phyloP scores from a whole-genome alignment of 2,888 invertebrate species.

The Lepidocyrtoides sp. region DNA sequence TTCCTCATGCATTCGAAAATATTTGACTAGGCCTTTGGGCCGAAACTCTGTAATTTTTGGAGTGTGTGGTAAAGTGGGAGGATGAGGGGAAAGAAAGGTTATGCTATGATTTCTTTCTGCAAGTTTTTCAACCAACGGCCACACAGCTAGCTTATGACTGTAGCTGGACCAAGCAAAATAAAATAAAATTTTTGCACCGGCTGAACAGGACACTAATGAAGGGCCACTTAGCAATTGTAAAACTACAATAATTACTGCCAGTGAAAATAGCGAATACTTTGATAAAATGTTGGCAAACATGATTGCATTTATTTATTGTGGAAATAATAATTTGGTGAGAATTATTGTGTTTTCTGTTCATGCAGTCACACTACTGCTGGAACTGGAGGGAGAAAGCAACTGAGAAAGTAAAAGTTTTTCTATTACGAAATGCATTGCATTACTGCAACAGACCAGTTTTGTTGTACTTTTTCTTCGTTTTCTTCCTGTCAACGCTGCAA shows the following conservation, averaged over 20 bases:
- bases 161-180: slow-evolving; percentile 81
- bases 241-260: not conserved
- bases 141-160: slow-evolving; percentile 80
- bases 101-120: slow-evolving; percentile 79
- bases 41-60: slow-evolving; percentile 75
- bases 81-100: slow-evolving; percentile 77
- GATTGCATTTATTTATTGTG: too few relatives aligned
- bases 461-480: too few relatives aligned
- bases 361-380: too few relatives aligned
- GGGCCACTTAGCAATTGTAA: not conserved
- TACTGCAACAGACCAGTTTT: too few relatives aligned
- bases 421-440: too few relatives aligned
- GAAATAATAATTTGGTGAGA: too few relatives aligned
- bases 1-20: slow-evolving; percentile 67
- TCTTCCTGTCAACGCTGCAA: too few relatives aligned
- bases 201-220: not conserved
- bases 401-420: too few relatives aligned
- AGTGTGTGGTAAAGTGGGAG: slow-evolving; percentile 36
- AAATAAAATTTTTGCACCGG: slow-evolving; percentile 81
- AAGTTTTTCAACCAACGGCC: slow-evolving; percentile 81
- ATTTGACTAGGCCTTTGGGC: slow-evolving; percentile 73
- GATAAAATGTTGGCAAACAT: not conserved
- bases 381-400: too few relatives aligned
- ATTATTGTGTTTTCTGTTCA: too few relatives aligned
- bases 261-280: not conserved